These are phyloP conservation scores for Martes martes DNA, from an alignment of 2,113 vertebrate genomes.

Conservation along the genomic window DNA sequence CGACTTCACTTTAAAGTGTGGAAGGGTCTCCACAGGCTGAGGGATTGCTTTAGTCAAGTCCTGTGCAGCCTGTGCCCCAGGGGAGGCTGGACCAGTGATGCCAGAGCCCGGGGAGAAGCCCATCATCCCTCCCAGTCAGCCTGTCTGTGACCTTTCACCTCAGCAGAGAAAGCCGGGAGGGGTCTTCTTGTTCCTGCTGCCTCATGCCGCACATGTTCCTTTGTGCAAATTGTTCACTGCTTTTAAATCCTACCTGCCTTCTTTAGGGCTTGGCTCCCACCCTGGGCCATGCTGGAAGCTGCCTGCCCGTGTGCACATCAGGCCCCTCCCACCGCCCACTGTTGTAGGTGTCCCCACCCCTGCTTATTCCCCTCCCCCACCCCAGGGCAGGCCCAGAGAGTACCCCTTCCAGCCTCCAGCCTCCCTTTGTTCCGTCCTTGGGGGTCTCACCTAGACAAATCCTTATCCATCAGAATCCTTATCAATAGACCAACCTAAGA, in stretches of 20 bases:
- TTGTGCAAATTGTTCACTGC: not conserved
- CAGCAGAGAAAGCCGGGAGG: not conserved
- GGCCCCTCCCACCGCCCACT: not conserved
- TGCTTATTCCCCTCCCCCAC: not conserved
- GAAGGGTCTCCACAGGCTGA: not conserved
- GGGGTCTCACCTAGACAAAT: not conserved
- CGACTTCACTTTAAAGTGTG: not conserved
- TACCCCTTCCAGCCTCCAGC: not conserved
- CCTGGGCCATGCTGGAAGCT: rapidly evolving
- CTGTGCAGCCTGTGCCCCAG: not conserved
- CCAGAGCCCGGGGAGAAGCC: not conserved
- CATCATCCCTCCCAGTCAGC: not conserved
- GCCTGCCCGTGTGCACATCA: not conserved
- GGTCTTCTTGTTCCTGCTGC: not conserved
- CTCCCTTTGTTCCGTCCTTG: not conserved
- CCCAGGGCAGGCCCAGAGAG: not conserved
- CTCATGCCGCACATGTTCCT: not conserved
- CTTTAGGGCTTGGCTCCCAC: not conserved
- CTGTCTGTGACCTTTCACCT: not conserved
- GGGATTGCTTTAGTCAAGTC: not conserved
- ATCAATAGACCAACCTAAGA: not conserved
- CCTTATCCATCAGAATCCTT: not conserved
- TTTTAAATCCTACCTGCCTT: not conserved
- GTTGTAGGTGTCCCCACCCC: not conserved
- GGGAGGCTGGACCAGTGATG: not conserved